Conservation (phyloP, 2,888 invertebrate species). For the Thyatira batis region DNA sequence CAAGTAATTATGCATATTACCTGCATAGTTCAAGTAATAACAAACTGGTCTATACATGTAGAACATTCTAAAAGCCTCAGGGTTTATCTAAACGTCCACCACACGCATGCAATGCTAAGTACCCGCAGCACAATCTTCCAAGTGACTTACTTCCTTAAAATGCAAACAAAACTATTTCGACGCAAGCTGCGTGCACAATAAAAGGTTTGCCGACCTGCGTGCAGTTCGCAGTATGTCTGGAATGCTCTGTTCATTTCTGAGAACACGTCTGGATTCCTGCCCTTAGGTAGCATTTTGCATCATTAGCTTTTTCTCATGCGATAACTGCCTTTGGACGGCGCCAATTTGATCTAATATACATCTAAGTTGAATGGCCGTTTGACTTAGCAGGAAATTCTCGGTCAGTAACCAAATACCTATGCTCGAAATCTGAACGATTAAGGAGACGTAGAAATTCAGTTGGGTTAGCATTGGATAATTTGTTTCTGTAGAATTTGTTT, state of each 20-base stretch:
- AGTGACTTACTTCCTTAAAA: conserved; percentile 44
- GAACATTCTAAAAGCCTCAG: conserved; percentile 10
- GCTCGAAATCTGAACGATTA: not conserved
- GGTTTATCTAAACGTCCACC: conserved; percentile 4
- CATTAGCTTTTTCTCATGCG: conserved; percentile 47
- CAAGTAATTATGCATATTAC: not conserved
- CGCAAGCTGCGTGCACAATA: conserved; percentile 30
- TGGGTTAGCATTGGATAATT: no score
- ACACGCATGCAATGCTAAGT: conserved; percentile 20
- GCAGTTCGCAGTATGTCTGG: conserved; percentile 46
- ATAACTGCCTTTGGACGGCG: conserved; percentile 23
- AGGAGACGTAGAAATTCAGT: not conserved
- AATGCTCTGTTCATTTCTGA: conserved; percentile 54
- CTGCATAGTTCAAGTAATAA: not conserved
- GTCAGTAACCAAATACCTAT: not conserved
- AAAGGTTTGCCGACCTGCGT: conserved; percentile 27
- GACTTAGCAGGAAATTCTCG: not conserved
- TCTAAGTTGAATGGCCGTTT: not conserved
- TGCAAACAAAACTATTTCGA: conserved; percentile 50
- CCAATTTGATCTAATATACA: not conserved
- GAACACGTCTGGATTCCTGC: conserved; percentile 50
- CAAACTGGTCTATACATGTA: conserved; percentile 12
- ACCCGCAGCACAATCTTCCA: conserved; percentile 27
- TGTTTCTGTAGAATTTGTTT: no score
- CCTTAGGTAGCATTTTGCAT: conserved; percentile 43